These are phyloP conservation scores for Onychostoma macrolepis DNA, from an alignment of 2,113 vertebrate species.

Conservation along the genomic window DNA sequence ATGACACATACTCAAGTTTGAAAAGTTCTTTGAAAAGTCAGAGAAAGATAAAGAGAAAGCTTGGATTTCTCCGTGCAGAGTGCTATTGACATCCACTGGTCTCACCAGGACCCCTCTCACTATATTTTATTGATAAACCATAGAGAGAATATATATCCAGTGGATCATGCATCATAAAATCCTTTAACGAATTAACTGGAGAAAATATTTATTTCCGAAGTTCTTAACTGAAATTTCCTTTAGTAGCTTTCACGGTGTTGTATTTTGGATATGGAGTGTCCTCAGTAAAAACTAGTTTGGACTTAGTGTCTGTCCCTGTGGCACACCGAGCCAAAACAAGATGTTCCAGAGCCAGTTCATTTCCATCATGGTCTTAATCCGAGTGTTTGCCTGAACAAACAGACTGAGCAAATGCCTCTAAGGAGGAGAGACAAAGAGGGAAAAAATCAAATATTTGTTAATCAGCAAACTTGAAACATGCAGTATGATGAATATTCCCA, in stretches of 20 bases:
- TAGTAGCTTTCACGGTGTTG: background rate
- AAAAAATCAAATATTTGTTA: slow-evolving; percentile 70
- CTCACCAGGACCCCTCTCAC: background rate
- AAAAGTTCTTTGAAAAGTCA: background rate
- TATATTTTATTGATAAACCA: slow-evolving; percentile 24
- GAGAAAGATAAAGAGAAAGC: background rate
- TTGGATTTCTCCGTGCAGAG: background rate
- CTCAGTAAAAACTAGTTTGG: background rate
- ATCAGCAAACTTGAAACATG: slow-evolving; percentile 77
- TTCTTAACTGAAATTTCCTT: background rate
- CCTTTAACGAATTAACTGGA: background rate
- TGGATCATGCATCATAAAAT: slow-evolving; percentile 18
- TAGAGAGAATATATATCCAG: background rate
- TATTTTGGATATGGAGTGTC: background rate
- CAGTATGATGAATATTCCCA: slow-evolving; percentile 66
- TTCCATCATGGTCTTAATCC: slow-evolving; percentile 55
- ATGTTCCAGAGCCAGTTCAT: background rate
- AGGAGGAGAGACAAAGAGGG: slow-evolving; percentile 42
- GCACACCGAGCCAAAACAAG: background rate
- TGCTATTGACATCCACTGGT: background rate
- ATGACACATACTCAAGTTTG: background rate
- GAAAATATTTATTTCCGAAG: background rate
- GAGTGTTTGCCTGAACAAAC: slow-evolving; percentile 70
- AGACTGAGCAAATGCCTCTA: slow-evolving; percentile 54
- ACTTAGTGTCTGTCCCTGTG: background rate